A percentile compares a stretch with the other conserved stretches of the same genome.
Evolutionary conservation across 2,888 invertebrate species (phyloP).

Genomic region (Nysson spinosus): DNA sequence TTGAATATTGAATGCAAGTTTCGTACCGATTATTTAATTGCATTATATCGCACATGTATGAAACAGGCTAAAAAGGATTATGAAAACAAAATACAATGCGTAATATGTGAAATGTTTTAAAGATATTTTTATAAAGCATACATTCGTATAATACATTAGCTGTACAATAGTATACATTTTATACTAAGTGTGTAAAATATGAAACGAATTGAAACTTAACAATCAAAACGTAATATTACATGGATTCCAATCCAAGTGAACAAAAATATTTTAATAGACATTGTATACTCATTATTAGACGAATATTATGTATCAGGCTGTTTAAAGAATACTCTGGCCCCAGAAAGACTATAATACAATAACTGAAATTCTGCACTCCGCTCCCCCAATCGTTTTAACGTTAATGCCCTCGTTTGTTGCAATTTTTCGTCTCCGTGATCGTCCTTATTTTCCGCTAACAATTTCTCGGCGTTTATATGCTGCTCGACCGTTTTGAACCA

Average conservation of each 20-base stretch:
- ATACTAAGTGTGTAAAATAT: conserved; percentile 33
- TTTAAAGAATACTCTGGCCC: conserved; percentile 96
- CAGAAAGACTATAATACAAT: conserved; percentile 93
- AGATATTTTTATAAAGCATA: conserved; percentile 34
- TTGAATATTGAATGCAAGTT: too few relatives aligned
- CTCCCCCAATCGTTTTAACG: conserved; percentile 86
- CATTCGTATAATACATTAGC: conserved; percentile 27
- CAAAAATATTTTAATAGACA: conserved; percentile 12
- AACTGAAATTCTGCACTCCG: conserved; percentile 87
- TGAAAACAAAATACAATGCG: conserved; percentile 36
- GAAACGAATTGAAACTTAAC: conserved; percentile 31
- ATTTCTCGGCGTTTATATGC: conserved; percentile 84
- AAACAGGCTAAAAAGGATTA: conserved; percentile 30
- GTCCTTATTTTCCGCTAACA: conserved; percentile 79
- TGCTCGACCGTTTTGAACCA: conserved; percentile 95
- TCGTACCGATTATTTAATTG: conserved; percentile 38
- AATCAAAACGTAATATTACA: conserved; percentile 17
- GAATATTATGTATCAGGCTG: conserved; percentile 70
- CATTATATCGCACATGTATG: conserved; percentile 11
- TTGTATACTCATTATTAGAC: not conserved
- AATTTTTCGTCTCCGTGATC: conserved; percentile 89
- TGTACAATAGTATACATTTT: conserved; percentile 25
- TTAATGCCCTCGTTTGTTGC: conserved; percentile 94
- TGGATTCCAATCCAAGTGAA: conserved; percentile 16
- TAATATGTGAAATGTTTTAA: conserved; percentile 27